Evolutionary conservation across 2,797 vertebrate species (phyloP), one percentile per base, ranked within the genome.

Genomic region (Dallia pectoralis): DNA sequence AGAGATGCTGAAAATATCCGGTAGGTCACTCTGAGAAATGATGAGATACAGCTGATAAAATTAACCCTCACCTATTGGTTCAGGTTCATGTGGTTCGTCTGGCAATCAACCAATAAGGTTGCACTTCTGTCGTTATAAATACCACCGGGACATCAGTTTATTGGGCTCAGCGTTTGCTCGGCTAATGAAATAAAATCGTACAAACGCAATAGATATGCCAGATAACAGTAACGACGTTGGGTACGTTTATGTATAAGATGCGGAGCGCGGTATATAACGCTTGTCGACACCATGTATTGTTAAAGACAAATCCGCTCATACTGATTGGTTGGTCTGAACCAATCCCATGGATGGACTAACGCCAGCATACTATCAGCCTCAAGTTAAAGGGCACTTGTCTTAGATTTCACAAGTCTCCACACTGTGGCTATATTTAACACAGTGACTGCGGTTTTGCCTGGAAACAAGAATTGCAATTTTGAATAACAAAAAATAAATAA

Each of bases 351-450:
- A 69, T 19, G 33, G 16, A 19, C 25, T 67, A 0, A 36, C 56
- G 62, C 78, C 79, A 75, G 74, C 74, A 74, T 72, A 81, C 78
- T 76, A 78, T 71, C 66, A 72, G 69, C 82, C 66, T 74, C 69
- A 68, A 72, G 72, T 66, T 72, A 82, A 90, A 87, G 83, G 89
- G 67, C 82, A 87, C 75, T 74, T 25, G 84, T 85, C 83, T 90
- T 85, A 12, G 70, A 78, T 89, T 89, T 90, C 89, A 90, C 72
- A 4, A 81, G 85, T 79, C 82, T 82, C 85, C 4, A 40, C 36
- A 6, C 36, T 40, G 36, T 5, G 9, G 36, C 36, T 90, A 89
- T 88, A 89, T 88, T 89, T 90, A 90, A 87, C 94, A 84, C 72
- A 85, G 87, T 0, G 92, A 91, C 75, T 93, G 93, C 77, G 25